Conservation (phyloP, 2,113 vertebrate genomes). For the Gambusia holbrooki region DNA sequence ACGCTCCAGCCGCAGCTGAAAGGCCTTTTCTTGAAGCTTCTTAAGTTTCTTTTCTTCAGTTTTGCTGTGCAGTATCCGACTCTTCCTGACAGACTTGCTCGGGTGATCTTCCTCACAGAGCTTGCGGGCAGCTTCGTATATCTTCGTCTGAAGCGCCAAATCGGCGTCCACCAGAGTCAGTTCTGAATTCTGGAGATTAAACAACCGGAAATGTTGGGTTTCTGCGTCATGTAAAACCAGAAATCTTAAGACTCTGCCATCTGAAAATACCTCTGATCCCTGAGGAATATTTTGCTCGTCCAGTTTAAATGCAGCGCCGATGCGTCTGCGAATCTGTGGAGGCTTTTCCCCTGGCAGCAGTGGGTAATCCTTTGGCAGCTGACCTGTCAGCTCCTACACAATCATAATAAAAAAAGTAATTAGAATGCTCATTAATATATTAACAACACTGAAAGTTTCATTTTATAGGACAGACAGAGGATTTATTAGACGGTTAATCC, state of each 20-base stretch:
- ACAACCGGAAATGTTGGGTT: conserved; percentile 3
- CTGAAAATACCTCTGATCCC: conserved; percentile 77
- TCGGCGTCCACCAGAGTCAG: conserved; percentile 83
- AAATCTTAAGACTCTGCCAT: neutral
- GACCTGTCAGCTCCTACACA: conserved; percentile 88
- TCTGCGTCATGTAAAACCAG: neutral
- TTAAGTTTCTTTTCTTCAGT: conserved; percentile 87
- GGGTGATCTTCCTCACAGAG: conserved; percentile 85
- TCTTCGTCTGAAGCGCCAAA: conserved; percentile 90
- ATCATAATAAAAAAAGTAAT: conserved; percentile 23
- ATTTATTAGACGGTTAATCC: conserved; percentile 7
- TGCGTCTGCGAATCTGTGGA: conserved; percentile 85
- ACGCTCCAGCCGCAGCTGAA: conserved; percentile 74
- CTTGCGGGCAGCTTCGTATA: conserved; percentile 83
- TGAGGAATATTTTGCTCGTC: conserved; percentile 82
- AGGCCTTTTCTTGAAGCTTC: conserved; percentile 82
- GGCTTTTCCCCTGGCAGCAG: conserved; percentile 86
- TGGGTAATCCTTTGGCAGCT: conserved; percentile 86
- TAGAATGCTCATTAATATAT: neutral
- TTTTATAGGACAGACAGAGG: neutral
- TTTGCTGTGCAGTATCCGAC: conserved; percentile 78
- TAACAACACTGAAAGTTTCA: neutral
- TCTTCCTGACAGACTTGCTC: conserved; percentile 81
- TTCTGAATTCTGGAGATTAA: conserved; percentile 78
- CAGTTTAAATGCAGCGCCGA: conserved; percentile 88